phyloP scores from a whole-genome alignment of 2,888 invertebrate species.

The Agriopis aurantiaria region DNA sequence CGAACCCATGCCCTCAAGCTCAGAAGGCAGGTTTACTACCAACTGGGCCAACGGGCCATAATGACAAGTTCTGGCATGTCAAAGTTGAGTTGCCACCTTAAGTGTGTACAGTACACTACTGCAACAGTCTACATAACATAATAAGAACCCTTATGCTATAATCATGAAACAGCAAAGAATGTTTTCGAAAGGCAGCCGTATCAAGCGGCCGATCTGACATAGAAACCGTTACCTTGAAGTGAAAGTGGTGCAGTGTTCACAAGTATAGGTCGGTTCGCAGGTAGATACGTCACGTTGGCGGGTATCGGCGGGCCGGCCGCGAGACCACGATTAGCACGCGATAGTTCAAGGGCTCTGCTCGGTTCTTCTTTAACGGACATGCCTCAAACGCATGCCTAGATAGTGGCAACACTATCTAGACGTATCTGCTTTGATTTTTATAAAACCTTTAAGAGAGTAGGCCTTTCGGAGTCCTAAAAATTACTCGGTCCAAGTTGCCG shows the following conservation, averaged over 20 bases:
- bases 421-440: too few species aligned
- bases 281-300: conserved; percentile 34
- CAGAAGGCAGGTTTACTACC: too few species aligned
- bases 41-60: too few species aligned
- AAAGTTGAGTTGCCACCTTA: too few species aligned
- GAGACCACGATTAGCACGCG: conserved; percentile 67
- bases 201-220: conserved; percentile 44
- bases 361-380: conserved; percentile 39
- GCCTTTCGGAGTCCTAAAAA: too few species aligned
- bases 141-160: neutral
- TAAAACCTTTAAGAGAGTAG: too few species aligned
- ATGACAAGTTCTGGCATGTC: too few species aligned
- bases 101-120: neutral
- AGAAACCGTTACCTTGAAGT: conserved; percentile 45
- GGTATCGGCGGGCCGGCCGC: conserved; percentile 46
- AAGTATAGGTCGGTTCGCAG: conserved; percentile 30
- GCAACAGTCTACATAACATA: neutral
- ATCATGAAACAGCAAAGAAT: conserved; percentile 25
- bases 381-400: neutral
- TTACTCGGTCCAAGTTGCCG: too few species aligned
- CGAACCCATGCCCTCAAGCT: too few species aligned
- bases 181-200: conserved; percentile 37
- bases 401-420: too few species aligned
- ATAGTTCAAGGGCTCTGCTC: conserved; percentile 74
- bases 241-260: conserved; percentile 50